Evolutionary conservation across 2,797 vertebrate species (phyloP).

Genomic region (Pygocentrus nattereri): DNA sequence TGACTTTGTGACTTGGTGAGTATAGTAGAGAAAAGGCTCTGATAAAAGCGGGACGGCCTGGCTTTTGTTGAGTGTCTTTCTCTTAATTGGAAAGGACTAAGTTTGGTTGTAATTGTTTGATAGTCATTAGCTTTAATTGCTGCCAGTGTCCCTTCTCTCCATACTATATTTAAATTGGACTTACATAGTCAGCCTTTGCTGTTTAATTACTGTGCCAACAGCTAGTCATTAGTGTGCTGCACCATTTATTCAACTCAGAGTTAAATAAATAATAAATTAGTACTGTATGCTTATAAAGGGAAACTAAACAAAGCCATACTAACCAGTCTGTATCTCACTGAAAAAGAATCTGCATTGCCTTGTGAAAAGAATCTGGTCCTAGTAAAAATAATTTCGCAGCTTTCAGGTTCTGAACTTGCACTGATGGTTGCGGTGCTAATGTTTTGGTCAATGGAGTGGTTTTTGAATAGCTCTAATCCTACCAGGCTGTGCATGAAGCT

Average conservation of each 20-base stretch:
- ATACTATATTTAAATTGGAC: conserved; percentile 51
- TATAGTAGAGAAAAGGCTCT: conserved; percentile 37
- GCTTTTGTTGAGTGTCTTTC: conserved; percentile 41
- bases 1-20: conserved; percentile 30
- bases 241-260: conserved; percentile 28
- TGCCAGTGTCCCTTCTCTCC: conserved; percentile 42
- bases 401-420: neutral
- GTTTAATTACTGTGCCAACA: conserved; percentile 44
- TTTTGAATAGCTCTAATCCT: conserved; percentile 70
- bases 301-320: neutral
- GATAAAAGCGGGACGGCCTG: conserved; percentile 35
- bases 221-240: conserved; percentile 32
- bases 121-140: conserved; percentile 51
- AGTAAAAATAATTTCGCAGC: neutral
- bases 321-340: neutral
- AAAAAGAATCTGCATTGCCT: neutral
- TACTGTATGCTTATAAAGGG: neutral
- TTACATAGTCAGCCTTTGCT: conserved; percentile 47
- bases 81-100: conserved; percentile 49
- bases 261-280: conserved; percentile 37
- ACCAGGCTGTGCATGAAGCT: conserved; percentile 78
- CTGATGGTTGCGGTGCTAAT: neutral
- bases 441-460: conserved; percentile 42
- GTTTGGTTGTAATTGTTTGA: conserved; percentile 53
- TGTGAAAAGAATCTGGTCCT: neutral